Evolutionary conservation across 2,888 invertebrate genomes (phyloP).

Genomic region (Ectropis crepuscularia): DNA sequence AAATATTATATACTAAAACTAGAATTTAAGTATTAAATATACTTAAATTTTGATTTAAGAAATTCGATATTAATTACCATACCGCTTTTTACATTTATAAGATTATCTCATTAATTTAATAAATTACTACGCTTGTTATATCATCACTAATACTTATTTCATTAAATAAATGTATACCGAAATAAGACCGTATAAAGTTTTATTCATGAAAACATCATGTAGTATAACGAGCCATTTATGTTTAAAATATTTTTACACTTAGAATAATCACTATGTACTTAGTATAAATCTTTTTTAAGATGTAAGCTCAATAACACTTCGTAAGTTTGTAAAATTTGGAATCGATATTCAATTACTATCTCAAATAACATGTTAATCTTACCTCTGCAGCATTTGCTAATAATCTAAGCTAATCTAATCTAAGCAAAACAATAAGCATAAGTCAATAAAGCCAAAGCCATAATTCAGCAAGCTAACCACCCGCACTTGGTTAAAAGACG

Average conservation of each 20-base stretch:
- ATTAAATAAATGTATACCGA: too few species aligned
- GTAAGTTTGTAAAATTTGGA: neutral
- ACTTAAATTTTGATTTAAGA: neutral
- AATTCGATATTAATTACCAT: slow-evolving; percentile 16
- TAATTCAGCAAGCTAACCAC: too few species aligned
- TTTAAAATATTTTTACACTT: slow-evolving; percentile 7
- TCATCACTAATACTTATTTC: neutral
- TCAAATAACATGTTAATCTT: too few species aligned
- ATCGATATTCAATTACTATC: too few species aligned
- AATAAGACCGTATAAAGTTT: too few species aligned
- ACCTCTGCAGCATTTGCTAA: too few species aligned
- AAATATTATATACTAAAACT: neutral
- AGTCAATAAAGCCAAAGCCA: too few species aligned
- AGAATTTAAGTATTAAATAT: slow-evolving; percentile 3
- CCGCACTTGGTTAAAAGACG: too few species aligned
- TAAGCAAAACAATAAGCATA: too few species aligned
- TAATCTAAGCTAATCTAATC: too few species aligned
- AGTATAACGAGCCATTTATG: slow-evolving; percentile 7
- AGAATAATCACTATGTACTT: neutral
- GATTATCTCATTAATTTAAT: slow-evolving; percentile 17
- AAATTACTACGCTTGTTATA: slow-evolving; percentile 20
- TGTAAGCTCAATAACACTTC: neutral
- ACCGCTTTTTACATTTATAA: slow-evolving; percentile 11
- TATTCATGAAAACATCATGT: neutral
- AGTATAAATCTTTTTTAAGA: slow-evolving; percentile 1